phyloP scores from a whole-genome alignment of 1,140 invertebrate genomes.

The Plutomurus gul region DNA sequence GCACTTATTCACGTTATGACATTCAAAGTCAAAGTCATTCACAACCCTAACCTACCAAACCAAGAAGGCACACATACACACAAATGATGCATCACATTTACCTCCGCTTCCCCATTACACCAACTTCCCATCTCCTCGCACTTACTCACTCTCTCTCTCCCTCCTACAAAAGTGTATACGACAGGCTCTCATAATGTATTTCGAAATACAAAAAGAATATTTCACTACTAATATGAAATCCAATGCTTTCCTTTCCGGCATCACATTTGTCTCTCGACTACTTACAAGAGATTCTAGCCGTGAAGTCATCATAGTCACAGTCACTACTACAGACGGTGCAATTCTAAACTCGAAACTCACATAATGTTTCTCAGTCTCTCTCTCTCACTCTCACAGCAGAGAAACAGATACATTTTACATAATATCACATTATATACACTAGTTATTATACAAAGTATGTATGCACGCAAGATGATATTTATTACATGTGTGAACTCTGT shows the following conservation, averaged over 20 bases:
- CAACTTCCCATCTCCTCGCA: too few relatives aligned
- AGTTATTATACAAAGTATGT: too few relatives aligned
- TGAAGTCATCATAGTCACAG: background rate
- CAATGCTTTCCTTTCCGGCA: conserved; percentile 25
- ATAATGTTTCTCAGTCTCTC: too few relatives aligned
- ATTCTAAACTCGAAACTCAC: too few relatives aligned
- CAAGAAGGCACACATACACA: background rate
- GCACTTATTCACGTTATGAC: too few relatives aligned
- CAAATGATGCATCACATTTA: conserved; percentile 29
- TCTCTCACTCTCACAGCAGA: too few relatives aligned
- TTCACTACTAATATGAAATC: conserved; percentile 6
- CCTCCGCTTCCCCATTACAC: too few relatives aligned
- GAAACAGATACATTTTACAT: too few relatives aligned
- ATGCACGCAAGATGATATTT: background rate
- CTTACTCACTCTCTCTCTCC: too few relatives aligned
- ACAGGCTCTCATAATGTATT: background rate
- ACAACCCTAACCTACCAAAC: background rate
- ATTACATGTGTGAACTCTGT: too few relatives aligned
- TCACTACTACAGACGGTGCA: background rate
- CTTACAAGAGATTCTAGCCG: background rate
- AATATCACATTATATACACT: too few relatives aligned
- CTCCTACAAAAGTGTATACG: too few relatives aligned
- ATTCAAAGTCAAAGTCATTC: background rate
- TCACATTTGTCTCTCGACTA: conserved; percentile 9
- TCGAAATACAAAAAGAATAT: background rate